Conservation (phyloP, 2,888 invertebrate species). For the Germaria angustata region DNA sequence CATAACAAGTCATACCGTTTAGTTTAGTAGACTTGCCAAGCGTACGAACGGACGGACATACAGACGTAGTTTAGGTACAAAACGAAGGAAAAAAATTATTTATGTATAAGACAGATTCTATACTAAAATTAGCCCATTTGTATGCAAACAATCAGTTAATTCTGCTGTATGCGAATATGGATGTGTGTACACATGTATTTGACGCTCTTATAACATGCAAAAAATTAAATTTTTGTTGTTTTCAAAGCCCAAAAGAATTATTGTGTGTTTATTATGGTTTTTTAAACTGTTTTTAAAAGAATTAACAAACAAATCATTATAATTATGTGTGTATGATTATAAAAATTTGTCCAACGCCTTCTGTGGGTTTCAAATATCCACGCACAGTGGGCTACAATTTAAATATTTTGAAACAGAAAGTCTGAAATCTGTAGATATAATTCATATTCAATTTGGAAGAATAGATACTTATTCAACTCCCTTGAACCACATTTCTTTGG, state of each 20-base stretch:
- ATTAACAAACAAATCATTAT: constrained; percentile 62
- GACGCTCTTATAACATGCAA: constrained; percentile 51
- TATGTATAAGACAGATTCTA: constrained; percentile 52
- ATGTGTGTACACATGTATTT: not conserved
- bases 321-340: constrained; percentile 43
- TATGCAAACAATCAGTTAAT: constrained; percentile 62
- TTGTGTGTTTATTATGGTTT: constrained; percentile 67
- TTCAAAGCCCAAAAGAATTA: constrained; percentile 53
- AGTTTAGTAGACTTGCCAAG: not conserved
- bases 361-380: not conserved
- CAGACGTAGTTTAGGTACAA: constrained; percentile 33
- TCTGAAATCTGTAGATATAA: too few species aligned
- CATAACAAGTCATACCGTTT: constrained; percentile 28
- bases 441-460: too few species aligned
- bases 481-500: too few species aligned
- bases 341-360: constrained; percentile 32
- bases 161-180: not conserved
- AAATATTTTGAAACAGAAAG: too few species aligned
- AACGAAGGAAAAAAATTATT: constrained; percentile 53
- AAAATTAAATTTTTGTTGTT: constrained; percentile 23
- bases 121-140: constrained; percentile 71
- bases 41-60: constrained; percentile 28
- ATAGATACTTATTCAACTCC: too few species aligned
- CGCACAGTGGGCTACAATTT: too few species aligned
- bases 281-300: constrained; percentile 63